Percentiles rank a stretch among this genome's conserved stretches.
phyloP scores from a whole-genome alignment of 37 sponge, comb jelly and placozoan species.

The Agelas oroides region DNA sequence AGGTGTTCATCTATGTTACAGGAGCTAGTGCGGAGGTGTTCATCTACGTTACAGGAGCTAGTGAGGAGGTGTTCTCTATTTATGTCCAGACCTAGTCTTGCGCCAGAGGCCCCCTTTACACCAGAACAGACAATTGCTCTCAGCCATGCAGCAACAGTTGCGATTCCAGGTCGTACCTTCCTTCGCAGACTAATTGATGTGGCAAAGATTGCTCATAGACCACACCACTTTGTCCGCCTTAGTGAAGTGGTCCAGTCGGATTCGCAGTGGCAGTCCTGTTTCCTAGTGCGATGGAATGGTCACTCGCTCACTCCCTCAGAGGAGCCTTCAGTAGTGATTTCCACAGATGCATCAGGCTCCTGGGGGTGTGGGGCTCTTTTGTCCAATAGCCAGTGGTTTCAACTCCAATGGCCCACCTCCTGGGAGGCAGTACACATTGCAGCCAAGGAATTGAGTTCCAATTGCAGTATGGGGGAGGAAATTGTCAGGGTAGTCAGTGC shows the following conservation, averaged over 20 bases:
- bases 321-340: not conserved
- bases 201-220: not conserved
- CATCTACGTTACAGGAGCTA: too few relatives aligned
- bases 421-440: slow-evolving; percentile 4
- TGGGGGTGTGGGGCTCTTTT: slow-evolving; percentile 42
- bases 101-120: too few relatives aligned
- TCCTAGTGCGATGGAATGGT: not conserved
- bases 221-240: not conserved
- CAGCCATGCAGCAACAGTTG: slow-evolving; percentile 4
- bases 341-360: slow-evolving; percentile 33
- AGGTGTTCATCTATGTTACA: too few relatives aligned
- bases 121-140: too few relatives aligned
- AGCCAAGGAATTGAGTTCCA: slow-evolving; percentile 42
- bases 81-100: too few relatives aligned
- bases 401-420: slow-evolving; percentile 1
- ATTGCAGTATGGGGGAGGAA: slow-evolving; percentile 12
- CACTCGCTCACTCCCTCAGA: too few relatives aligned
- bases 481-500: slow-evolving; percentile 4
- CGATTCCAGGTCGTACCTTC: not conserved
- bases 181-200: not conserved
- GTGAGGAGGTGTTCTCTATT: too few relatives aligned
- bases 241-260: not conserved
- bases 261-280: not conserved
- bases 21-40: too few relatives aligned
- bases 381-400: slow-evolving; percentile 21